Conservation (phyloP, 2,888 invertebrate genomes). For the Andrena bucephala region DNA sequence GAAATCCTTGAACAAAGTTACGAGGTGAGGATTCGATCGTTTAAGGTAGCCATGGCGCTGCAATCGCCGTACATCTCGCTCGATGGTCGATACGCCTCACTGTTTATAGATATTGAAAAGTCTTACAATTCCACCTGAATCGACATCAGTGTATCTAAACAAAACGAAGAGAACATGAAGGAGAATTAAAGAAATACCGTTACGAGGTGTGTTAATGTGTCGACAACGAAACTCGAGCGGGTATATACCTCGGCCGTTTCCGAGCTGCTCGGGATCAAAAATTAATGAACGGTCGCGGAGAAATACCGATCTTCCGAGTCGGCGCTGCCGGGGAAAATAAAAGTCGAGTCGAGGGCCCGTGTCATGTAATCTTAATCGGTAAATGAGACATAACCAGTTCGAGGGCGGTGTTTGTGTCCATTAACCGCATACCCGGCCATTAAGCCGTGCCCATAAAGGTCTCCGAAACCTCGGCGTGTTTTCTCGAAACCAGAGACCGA, state of each 20-base stretch:
- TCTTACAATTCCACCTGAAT: too few species aligned
- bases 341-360: conserved; percentile 55
- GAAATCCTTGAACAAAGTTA: background rate
- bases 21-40: background rate
- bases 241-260: background rate
- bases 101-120: too few species aligned
- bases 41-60: conserved; percentile 9
- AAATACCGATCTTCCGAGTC: conserved; percentile 29
- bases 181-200: conserved; percentile 3
- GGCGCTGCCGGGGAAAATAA: conserved; percentile 38
- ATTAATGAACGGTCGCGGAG: conserved; percentile 48
- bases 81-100: too few species aligned
- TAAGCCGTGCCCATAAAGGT: conserved; percentile 66
- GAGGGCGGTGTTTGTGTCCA: conserved; percentile 69
- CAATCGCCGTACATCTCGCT: background rate
- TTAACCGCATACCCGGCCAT: conserved; percentile 70
- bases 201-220: conserved; percentile 5
- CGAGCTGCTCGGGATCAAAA: conserved; percentile 23
- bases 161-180: background rate
- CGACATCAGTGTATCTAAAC: background rate
- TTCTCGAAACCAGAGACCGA: conserved; percentile 66
- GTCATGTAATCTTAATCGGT: conserved; percentile 72
- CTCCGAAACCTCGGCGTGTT: conserved; percentile 61
- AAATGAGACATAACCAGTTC: conserved; percentile 72
- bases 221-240: conserved; percentile 9